phyloP scores from a whole-genome alignment of 2,888 invertebrate species.

The Siphlonurus alternatus region DNA sequence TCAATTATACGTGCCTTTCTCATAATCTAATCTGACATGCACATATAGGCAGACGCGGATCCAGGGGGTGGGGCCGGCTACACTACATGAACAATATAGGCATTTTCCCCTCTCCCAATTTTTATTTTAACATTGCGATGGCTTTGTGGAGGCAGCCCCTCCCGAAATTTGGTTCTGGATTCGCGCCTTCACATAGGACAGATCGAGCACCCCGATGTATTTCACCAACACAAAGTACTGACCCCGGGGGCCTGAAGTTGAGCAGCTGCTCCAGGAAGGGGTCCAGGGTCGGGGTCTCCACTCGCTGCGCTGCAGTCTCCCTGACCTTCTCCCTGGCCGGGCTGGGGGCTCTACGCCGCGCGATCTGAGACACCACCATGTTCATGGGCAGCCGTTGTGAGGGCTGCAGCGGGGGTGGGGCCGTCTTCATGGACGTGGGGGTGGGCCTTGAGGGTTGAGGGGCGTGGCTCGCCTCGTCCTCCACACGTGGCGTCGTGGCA shows the following conservation, averaged over 20 bases:
- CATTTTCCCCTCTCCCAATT: too few relatives aligned
- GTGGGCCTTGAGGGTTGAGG: neutral
- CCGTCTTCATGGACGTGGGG: neutral
- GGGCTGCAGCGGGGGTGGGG: neutral
- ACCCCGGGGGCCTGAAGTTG: neutral
- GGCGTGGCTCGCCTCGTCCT: neutral
- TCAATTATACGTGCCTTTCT: too few relatives aligned
- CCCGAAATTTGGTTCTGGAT: too few relatives aligned
- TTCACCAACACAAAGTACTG: neutral
- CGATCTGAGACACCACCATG: neutral
- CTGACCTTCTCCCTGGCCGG: neutral
- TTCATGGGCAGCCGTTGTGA: neutral
- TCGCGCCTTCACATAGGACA: too few relatives aligned
- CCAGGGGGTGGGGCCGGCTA: too few relatives aligned
- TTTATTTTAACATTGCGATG: too few relatives aligned
- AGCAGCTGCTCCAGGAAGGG: neutral
- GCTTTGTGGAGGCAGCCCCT: too few relatives aligned
- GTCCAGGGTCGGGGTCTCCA: neutral
- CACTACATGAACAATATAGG: too few relatives aligned
- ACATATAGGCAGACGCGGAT: too few relatives aligned
- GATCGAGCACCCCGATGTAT: too few relatives aligned
- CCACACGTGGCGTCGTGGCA: too few relatives aligned
- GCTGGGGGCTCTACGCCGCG: neutral
- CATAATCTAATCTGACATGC: too few relatives aligned
- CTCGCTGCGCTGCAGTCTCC: neutral